Base-by-base conservation (phyloP, 1,140 invertebrate species). In the Eurytemora carolleeae region DNA sequence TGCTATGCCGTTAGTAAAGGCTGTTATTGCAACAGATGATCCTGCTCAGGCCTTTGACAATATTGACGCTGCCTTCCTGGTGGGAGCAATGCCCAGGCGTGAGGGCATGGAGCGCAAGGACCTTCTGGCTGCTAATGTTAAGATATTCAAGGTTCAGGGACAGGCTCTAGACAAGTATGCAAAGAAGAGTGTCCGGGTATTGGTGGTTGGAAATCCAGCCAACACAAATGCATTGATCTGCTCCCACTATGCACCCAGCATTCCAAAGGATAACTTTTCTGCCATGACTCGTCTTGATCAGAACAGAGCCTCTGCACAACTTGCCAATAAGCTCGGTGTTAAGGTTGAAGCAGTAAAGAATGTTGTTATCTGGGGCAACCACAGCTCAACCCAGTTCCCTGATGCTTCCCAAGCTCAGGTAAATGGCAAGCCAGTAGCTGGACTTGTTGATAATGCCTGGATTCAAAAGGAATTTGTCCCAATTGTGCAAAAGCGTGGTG, bases 21-120 rank as follows among this genome's bases (percentile, higher is more conserved):
- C 84, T 59, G 82, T 98, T 56, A 75, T 94, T 1, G 80, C 88
- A 16, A 97, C 93, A 26, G 83, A 80, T 66, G 85, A 93, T 69
- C 86, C 87, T 52, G 81, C 79, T 58, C 82, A 80, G 53, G 96
- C 88, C 52, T 99, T 99, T 73, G 89, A 91, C 69, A 86, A 95
- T 76, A 87, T 96, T 57, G 87, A 93, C 68, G 88, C 91, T 56
- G 96, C 92, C n/a, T 97, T 99, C 70, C 76, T 99, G 55, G 92
- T 99, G 44, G 96, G 96, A 53, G 84, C 96, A 3, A 98, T 98
- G 95, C 96, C 96, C 0, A 80, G 96, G 18, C 87, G 85, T 69
- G 87, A 98, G 71, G 95, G 95, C 54, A 99, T 99, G 96, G 95
- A 98, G 72, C 80, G 96, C 52, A 99, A 98, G 74, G 96, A 99